Evolutionary conservation across 2,888 invertebrate genomes (phyloP), one percentile per base, ranked within the genome.

Genomic region (Scaptomyza parva): DNA sequence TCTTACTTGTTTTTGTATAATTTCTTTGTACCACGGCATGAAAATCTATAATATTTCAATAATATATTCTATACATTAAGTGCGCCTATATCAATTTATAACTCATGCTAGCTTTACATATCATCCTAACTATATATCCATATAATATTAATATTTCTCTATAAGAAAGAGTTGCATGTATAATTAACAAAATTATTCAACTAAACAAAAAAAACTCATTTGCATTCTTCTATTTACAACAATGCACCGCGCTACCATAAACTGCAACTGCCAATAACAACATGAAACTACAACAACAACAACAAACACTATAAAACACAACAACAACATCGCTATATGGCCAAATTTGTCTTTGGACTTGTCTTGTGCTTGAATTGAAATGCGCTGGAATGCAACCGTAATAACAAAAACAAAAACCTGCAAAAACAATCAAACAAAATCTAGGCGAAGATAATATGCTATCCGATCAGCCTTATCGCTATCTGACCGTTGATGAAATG

Each of bases 401-500:
- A 65, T 45, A 59, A 71, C 2, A 26, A 26, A 8, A 5, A 30
- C 12, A 5, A 3, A 30, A 33, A 33, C 5, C 33, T n/a, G 33
- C 33, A 33, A 33, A 33, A 62, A 61, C 35, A 35, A 35, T 8
- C 35, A 47, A 41, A 68, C 24, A 78, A 78, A 71, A 73, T 76
- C 75, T 86, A 97, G 97, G 97, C 90, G 97, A 98, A 93, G 97
- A 98, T 91, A 96, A 96, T 60, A 96, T 97, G 92, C 93, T 97
- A 79, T 97, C 96, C 86, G 97, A 98, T 92, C 96, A 96, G 91
- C 96, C 96, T 30, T 98, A 98, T 92, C 95, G 97, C 70, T 98
- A 98, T 92, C 93, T 98, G 92, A 98, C 97, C 62, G 97, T 97
- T 73, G 98, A 98, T 90, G 98, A 98, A 90, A 97, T 98, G 97